phyloP scores from a whole-genome alignment of 2,888 invertebrate species.

The Torymus aiolomorphi region DNA sequence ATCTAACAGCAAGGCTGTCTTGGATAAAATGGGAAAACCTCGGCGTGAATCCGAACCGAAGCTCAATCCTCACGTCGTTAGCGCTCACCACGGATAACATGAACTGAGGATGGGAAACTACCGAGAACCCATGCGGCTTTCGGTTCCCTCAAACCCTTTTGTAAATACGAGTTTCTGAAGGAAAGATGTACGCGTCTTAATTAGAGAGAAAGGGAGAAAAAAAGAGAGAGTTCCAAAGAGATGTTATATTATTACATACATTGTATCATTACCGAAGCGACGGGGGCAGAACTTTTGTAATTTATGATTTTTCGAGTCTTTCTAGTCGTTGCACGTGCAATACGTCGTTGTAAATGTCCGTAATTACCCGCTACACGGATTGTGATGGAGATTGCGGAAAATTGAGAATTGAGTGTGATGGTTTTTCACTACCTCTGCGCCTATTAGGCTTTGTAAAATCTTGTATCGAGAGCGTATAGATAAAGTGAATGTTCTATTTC shows the following conservation, averaged over 20 bases:
- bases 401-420: too few relatives aligned
- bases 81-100: constrained; percentile 84
- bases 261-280: background rate
- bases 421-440: too few relatives aligned
- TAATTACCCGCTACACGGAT: background rate
- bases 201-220: background rate
- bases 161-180: constrained; percentile 24
- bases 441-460: too few relatives aligned
- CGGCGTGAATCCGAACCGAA: constrained; percentile 92
- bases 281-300: too few relatives aligned
- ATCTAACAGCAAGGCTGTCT: constrained; percentile 95
- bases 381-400: too few relatives aligned
- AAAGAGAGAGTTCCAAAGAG: constrained; percentile 7
- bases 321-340: constrained; percentile 67
- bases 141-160: background rate
- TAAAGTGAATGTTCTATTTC: too few relatives aligned
- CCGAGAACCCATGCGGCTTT: background rate
- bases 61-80: constrained; percentile 88
- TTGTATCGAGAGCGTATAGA: too few relatives aligned
- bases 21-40: constrained; percentile 99
- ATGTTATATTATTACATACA: background rate
- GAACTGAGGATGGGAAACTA: constrained; percentile 62
- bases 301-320: constrained; percentile 57
- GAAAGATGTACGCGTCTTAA: background rate
- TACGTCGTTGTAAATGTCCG: constrained; percentile 64